These are phyloP conservation scores for Neosilurus hyrtlii DNA, from an alignment of 2,797 vertebrate genomes.

Conservation along the genomic window DNA sequence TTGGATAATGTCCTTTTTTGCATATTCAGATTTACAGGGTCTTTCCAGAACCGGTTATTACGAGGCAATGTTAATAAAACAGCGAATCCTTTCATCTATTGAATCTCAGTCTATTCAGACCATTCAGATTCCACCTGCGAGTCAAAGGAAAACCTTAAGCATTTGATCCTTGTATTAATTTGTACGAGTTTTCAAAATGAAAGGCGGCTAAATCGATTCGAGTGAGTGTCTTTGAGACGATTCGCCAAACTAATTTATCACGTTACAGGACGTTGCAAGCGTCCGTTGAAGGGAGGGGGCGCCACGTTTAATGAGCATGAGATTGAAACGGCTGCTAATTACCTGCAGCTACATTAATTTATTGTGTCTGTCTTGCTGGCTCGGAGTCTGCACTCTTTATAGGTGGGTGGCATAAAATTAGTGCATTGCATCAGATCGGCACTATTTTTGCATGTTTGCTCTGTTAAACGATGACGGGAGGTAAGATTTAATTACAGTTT, in stretches of 20 bases:
- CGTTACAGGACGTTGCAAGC: slow-evolving; percentile 6
- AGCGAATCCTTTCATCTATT: slow-evolving; percentile 7
- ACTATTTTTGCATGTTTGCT: slow-evolving; percentile 27
- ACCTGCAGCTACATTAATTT: slow-evolving; percentile 50
- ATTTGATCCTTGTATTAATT: slow-evolving; percentile 27
- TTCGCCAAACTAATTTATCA: slow-evolving; percentile 22
- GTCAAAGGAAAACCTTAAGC: slow-evolving; percentile 9
- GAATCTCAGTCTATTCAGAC: slow-evolving; percentile 1
- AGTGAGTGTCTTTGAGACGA: slow-evolving; percentile 60
- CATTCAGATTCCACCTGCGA: slow-evolving; percentile 4
- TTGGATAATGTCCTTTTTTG: slow-evolving; percentile 68
- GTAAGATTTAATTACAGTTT: slow-evolving; percentile 40
- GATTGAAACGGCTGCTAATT: slow-evolving; percentile 51
- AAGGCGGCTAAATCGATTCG: slow-evolving; percentile 66
- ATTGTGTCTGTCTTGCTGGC: slow-evolving; percentile 27
- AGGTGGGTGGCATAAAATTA: slow-evolving; percentile 32
- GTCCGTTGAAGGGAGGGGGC: slow-evolving; percentile 36
- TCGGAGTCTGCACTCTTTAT: slow-evolving; percentile 31
- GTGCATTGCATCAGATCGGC: slow-evolving; percentile 23
- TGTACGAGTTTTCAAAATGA: slow-evolving; percentile 56
- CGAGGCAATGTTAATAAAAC: slow-evolving; percentile 33
- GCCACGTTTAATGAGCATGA: slow-evolving; percentile 49
- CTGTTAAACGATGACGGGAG: slow-evolving; percentile 32
- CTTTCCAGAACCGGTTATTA: slow-evolving; percentile 58
- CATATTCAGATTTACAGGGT: slow-evolving; percentile 68